Base-by-base conservation (phyloP, 2,113 vertebrate genomes). In the Aegypius monachus region DNA sequence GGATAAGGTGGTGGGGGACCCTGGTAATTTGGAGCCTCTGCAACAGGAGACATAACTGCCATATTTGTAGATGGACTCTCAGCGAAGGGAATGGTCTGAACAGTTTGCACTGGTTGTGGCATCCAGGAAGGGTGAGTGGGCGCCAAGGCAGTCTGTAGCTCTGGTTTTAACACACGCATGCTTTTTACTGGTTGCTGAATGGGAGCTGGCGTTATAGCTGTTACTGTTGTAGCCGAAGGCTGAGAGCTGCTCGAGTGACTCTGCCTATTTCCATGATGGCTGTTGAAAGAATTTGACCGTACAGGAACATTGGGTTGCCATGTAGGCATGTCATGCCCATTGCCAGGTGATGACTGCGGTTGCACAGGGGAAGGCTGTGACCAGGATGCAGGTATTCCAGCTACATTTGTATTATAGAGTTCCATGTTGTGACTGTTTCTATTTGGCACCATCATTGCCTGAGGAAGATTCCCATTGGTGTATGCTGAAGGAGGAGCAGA, bases 181-280 rank as follows among this genome's bases (percentile, higher is more conserved):
- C 99, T 99, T 94, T 99, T 99, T 32, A 99, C 99, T 0, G 99
- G 99, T 40, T 99, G 99, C 88, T 99, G 98, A 96, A 99, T 99
- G 88, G 99, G 99, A 32, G 99, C 99, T 50, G 99, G 99, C 0
- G 99, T 99, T 94, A 99, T 99, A 65, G 99, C 99, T 3, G 99
- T 99, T 92, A 99, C 99, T 0, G 99, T 99, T 31, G 99, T 99
- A 90, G 99, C 99, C 0, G 99, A 99, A 31, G 99, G 98, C 92
- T 99, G 99, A 36, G 99, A 99, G 97, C 97, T 98, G 96, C 98
- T 86, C 3, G 98, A 90, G 81, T 99, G 99, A 72, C 95, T 95
- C 34, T 97, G 94, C 92, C 99, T 98, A 40, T 91, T 98, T 79
- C 98, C 98, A 7, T 99, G 94, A 36, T 98, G 99, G 94, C 97